Conservation (phyloP, 2,113 vertebrate species). For the Dicerorhinus sumatrensis region DNA sequence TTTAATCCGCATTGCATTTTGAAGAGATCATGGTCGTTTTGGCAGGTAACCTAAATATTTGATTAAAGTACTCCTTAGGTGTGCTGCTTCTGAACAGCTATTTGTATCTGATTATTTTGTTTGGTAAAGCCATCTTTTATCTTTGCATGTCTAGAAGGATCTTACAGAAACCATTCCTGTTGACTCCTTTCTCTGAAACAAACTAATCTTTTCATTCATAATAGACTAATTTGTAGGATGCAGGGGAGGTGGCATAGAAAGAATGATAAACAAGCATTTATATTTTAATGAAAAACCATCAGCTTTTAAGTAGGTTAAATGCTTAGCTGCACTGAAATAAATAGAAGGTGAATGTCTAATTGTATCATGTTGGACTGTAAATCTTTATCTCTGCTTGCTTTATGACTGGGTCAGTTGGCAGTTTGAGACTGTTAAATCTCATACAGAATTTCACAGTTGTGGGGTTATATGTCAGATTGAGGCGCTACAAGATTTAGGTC, state of each 20-base stretch:
- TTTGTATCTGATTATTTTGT: constrained; percentile 92
- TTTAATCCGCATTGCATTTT: constrained; percentile 91
- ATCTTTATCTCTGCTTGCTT: constrained; percentile 89
- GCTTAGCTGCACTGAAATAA: constrained; percentile 86
- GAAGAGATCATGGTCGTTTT: constrained; percentile 92
- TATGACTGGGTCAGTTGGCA: constrained; percentile 89
- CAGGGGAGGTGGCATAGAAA: constrained; percentile 80
- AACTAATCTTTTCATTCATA: constrained; percentile 86
- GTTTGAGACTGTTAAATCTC: constrained; percentile 90
- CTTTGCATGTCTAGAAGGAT: constrained; percentile 87
- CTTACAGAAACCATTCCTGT: constrained; percentile 87
- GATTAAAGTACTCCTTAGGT: constrained; percentile 91
- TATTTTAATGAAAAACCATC: constrained; percentile 86
- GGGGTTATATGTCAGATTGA: constrained; percentile 89
- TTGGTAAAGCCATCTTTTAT: constrained; percentile 90
- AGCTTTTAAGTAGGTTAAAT: constrained; percentile 86
- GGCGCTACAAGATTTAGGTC: constrained; percentile 91
- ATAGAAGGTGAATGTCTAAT: constrained; percentile 89
- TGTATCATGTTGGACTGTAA: constrained; percentile 89
- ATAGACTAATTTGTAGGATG: constrained; percentile 86
- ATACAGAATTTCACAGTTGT: constrained; percentile 89
- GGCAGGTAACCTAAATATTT: constrained; percentile 92
- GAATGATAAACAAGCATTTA: constrained; percentile 80
- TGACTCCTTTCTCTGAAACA: constrained; percentile 84
- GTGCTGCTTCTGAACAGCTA: constrained; percentile 88